A percentile compares a stretch with the other conserved stretches of the same genome.
Evolutionary conservation across 1,140 invertebrate genomes (phyloP).

Genomic region (Odontomachus brunneus): DNA sequence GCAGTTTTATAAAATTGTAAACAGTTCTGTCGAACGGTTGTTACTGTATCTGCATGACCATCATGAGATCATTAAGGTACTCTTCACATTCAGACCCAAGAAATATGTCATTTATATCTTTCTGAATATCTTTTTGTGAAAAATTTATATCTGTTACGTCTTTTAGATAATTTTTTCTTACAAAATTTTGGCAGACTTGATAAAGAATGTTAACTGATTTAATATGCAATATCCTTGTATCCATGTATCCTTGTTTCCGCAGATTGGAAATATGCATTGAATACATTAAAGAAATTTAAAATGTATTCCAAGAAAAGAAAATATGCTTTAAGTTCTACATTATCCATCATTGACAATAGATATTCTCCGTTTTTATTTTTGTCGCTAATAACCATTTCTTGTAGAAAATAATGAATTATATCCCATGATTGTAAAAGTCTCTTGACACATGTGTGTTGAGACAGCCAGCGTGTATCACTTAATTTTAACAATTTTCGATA

Average conservation of each 20-base stretch:
- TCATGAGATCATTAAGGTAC: not conserved
- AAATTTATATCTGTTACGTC: not conserved
- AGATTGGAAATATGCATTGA: not conserved
- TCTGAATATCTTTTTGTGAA: not conserved
- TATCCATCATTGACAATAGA: not conserved
- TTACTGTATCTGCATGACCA: not conserved
- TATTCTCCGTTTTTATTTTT: not conserved
- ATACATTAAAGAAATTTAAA: not conserved
- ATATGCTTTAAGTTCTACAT: not conserved
- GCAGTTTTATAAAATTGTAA: slow-evolving; percentile 2
- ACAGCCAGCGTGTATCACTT: no score
- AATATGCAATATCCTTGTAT: not conserved
- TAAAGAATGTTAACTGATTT: not conserved
- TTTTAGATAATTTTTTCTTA: not conserved
- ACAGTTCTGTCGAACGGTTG: not conserved
- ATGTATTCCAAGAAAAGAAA: not conserved
- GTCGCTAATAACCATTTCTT: no score
- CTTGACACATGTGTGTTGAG: no score
- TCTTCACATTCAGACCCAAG: not conserved
- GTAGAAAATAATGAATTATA: no score
- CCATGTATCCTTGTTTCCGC: not conserved
- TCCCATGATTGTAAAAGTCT: no score
- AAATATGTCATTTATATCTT: not conserved
- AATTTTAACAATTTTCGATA: no score
- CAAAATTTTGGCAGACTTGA: not conserved